Percentiles rank a stretch among this genome's conserved stretches.
Evolutionary conservation across 1,140 invertebrate species (phyloP).

Genomic region (Polypedilum pembai): DNA sequence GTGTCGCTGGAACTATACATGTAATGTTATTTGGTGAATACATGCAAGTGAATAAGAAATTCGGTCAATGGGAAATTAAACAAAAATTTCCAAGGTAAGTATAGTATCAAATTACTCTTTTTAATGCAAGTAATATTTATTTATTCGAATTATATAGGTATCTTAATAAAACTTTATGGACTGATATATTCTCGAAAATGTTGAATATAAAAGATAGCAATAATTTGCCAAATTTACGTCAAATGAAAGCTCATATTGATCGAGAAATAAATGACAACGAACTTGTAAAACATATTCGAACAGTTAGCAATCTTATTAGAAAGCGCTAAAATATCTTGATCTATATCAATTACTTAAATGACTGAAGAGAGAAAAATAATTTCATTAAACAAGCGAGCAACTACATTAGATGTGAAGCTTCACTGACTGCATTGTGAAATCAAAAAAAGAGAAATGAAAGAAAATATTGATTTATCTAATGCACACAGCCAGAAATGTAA

Average conservation of each 20-base stretch:
- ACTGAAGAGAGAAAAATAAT: no score
- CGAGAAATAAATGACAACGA: slow-evolving; percentile 49
- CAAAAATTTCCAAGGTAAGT: slow-evolving; percentile 49
- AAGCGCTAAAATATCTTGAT: slow-evolving; percentile 35
- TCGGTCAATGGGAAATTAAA: slow-evolving; percentile 48
- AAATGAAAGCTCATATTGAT: slow-evolving; percentile 54
- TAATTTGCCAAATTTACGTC: slow-evolving; percentile 54
- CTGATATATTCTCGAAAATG: slow-evolving; percentile 57
- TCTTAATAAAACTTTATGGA: slow-evolving; percentile 57
- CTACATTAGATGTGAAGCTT: no score
- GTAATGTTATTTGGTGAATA: slow-evolving; percentile 80
- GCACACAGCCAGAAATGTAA: no score
- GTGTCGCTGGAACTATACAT: slow-evolving; percentile 79
- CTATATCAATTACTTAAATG: no score
- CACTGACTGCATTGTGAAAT: no score
- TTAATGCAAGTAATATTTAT: slow-evolving; percentile 21
- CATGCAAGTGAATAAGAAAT: slow-evolving; percentile 56
- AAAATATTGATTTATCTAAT: no score
- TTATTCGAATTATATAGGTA: slow-evolving; percentile 47
- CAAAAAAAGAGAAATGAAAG: no score
- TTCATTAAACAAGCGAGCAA: no score
- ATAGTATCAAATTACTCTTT: neutral
- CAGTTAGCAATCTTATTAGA: slow-evolving; percentile 41
- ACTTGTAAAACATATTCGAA: slow-evolving; percentile 42
- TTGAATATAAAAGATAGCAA: slow-evolving; percentile 60